Conservation (phyloP, 2,113 vertebrate genomes). For the Pandion haliaetus region DNA sequence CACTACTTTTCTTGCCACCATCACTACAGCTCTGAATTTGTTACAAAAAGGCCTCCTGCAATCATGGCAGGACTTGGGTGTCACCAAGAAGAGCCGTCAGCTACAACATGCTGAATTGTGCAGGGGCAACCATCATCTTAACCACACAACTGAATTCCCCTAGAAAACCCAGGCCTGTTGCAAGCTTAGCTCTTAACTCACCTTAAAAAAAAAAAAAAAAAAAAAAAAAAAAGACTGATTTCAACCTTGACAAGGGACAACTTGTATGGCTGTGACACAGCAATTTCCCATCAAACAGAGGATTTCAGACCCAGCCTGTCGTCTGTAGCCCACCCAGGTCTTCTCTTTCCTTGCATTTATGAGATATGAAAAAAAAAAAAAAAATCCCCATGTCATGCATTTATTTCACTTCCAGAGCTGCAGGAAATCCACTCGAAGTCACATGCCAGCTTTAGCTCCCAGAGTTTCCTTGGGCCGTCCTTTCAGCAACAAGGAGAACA, state of each 20-base stretch:
- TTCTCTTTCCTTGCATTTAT: background rate
- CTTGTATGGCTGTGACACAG: background rate
- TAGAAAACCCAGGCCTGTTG: background rate
- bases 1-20: background rate
- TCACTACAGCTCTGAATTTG: background rate
- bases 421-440: slow-evolving; percentile 31
- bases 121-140: background rate
- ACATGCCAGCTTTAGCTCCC: background rate
- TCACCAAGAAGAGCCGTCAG: background rate
- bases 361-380: background rate
- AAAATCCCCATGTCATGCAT: background rate
- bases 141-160: background rate
- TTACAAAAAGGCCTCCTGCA: background rate
- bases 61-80: background rate
- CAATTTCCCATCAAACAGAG: background rate
- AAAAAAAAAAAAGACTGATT: accelerated
- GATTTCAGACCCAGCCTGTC: background rate
- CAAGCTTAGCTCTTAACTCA: background rate
- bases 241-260: background rate
- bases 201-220: background rate
- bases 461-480: slow-evolving; percentile 49
- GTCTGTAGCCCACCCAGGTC: background rate
- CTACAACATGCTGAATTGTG: background rate
- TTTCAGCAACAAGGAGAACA: slow-evolving; percentile 60
- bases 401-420: background rate